A percentile compares a stretch with the other conserved stretches of the same genome.
Conservation (phyloP, 2,888 invertebrate species). For the Hybos culiciformis region DNA sequence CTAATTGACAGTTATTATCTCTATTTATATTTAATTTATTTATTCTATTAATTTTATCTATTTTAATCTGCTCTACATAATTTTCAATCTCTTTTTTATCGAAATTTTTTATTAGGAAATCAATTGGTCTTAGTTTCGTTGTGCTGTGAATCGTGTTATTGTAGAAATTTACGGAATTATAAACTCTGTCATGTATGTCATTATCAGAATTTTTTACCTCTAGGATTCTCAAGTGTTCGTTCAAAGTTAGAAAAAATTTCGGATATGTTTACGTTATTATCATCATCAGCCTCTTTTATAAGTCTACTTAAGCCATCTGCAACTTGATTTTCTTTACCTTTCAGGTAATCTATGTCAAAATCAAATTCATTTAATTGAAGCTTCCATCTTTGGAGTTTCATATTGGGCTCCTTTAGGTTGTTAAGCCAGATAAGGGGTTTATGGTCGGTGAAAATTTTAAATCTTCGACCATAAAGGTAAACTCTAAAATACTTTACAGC, state of each 20-base stretch:
- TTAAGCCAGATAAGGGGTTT: no score
- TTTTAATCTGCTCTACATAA: neutral
- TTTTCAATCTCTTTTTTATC: neutral
- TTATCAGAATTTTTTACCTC: neutral
- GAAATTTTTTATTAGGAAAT: neutral
- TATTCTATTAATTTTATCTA: neutral
- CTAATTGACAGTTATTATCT: neutral
- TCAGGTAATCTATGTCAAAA: conserved; percentile 15
- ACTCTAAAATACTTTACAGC: no score
- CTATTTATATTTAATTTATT: no score
- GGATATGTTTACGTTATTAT: no score
- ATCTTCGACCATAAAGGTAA: no score
- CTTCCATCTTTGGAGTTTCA: no score
- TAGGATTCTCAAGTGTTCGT: neutral
- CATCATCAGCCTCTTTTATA: no score
- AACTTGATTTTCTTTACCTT: conserved; percentile 11
- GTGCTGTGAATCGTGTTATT: neutral
- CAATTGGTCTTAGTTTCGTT: neutral
- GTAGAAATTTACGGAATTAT: neutral
- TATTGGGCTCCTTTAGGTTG: no score
- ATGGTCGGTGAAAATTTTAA: no score
- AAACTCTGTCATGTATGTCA: neutral
- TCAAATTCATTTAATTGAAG: conserved; percentile 20
- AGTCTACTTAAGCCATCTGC: neutral
- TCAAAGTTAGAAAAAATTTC: no score